Base-by-base conservation (phyloP, 2,888 invertebrate genomes). In the Drosophila phalerata region DNA sequence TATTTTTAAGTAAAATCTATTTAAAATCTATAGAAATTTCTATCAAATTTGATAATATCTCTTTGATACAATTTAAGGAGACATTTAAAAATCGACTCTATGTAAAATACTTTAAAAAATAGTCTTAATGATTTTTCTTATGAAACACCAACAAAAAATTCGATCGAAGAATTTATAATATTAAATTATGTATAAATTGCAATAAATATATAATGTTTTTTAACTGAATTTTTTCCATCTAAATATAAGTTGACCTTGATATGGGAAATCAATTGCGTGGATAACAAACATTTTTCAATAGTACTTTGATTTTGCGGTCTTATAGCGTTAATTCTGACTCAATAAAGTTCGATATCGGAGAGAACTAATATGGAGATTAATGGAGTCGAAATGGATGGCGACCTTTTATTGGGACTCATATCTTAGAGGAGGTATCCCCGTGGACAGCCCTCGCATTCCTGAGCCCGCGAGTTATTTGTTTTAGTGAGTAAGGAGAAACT, bases 381-480 rank as follows among this genome's bases (percentile, higher is more conserved):
- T 30, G 30, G 28, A 17, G 38, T 19, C 17, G 30, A 32, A 19
- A 19, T 19, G 22, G 32, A 32, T 32, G 30, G 8, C 19, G 11
- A 15, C 52, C 15, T 8, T 28, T 11, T 37, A 13, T 19, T 13
- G 9, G 48, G 11, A 22, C 19, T 19, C 15, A n/a, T 60, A 53
- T 57, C 45, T 34, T 25, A 17, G 51, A 43, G 45, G 52, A 34
- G 22, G 28, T 73, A 62, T 62, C 40, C 53, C 55, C 67, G 19
- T 51, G 61, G 45, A 43, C 38, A 62, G 75, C 87, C 88, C 85
- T 81, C 70, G 82, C 85, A 81, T 82, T 82, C 87, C 84, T 60
- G 49, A 38, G 74, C 71, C 81, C 85, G 49, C 69, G 49, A 84
- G 89, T 58, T 88, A 75, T 88, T 81, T 81, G 85, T 71, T 86